Evolutionary conservation across 2,113 vertebrate genomes (phyloP), one percentile per base, ranked within the genome.

Genomic region (Dipodomys ordii): DNA sequence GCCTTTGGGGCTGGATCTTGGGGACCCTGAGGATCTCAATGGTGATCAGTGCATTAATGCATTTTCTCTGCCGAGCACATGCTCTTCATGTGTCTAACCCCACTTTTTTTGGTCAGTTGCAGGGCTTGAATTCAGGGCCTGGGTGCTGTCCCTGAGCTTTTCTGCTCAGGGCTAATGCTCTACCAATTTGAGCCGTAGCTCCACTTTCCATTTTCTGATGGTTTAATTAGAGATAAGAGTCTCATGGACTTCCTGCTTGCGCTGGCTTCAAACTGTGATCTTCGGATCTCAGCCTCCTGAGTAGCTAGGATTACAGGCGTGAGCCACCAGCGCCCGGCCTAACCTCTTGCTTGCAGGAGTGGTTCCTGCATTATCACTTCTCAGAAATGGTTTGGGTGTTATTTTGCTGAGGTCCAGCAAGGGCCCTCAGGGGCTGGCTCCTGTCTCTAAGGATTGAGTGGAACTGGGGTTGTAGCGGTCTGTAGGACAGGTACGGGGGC

Each of bases 401-500:
- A 16, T 73, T 79, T 89, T 74, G 6, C 32, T 39, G 57, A 62
- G n/a, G 20, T 64, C 0, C 7, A 62, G 25, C 3, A 22, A 65
- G 7, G 25, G 22, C 19, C 6, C 49, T 71, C 8, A 2, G 64
- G 28, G 77, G 13, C 57, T 10, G 57, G 19, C 27, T 92, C 32
- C 69, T 80, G 67, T 32, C 22, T 35, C 7, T 18, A 6, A 39
- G 20, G 1, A 19, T 74, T 73, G 19, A 9, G 32, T 20, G 77
- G 20, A 6, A 18, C 27, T 3, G 19, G 15, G 68, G 23, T 19
- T 0, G 1, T 22, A 77, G 80, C 18, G 78, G 27, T 76, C 7
- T 7, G 39, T 15, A 35, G 25, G 28, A 12, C 20, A 8, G 23
- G 25, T 7, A 0, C 5, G 53, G 53, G 15, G 53, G 53, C 9